Percentiles rank a stretch among this genome's conserved stretches.
These are phyloP conservation scores for Terrapene triunguis DNA, from an alignment of 2,113 vertebrate genomes.

Conservation along the genomic window DNA sequence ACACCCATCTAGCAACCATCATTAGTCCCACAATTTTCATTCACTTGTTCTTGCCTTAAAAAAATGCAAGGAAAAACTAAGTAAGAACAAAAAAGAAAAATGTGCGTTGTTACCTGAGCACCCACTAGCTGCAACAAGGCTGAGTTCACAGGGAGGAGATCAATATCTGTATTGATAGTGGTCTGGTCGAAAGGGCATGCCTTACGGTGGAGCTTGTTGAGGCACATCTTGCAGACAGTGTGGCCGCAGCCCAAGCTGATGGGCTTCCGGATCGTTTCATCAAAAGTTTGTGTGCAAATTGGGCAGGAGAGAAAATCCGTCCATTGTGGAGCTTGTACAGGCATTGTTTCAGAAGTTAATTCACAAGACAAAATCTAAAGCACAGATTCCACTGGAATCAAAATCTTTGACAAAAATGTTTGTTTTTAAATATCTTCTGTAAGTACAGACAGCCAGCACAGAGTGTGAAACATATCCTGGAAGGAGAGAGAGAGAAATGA, in stretches of 20 bases:
- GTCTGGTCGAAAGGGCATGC: conserved; percentile 99
- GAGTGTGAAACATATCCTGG: conserved; percentile 95
- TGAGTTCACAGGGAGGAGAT: conserved; percentile 97
- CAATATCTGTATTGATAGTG: conserved; percentile 97
- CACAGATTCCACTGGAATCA: conserved; percentile 99
- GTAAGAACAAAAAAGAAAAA: not conserved
- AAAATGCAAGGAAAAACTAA: not conserved
- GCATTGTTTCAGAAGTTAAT: conserved; percentile 92
- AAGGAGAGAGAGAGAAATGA: conserved; percentile 62
- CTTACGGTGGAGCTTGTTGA: conserved; percentile 99
- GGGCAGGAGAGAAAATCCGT: conserved; percentile 99
- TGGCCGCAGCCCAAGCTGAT: conserved; percentile 98
- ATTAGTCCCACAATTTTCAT: not conserved
- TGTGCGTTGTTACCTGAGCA: conserved; percentile 88
- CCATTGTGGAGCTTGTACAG: conserved; percentile 99
- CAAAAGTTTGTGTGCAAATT: conserved; percentile 99
- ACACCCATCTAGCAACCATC: not conserved
- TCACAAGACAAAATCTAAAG: conserved; percentile 87
- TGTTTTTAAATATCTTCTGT: conserved; percentile 93
- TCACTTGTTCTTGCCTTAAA: not conserved
- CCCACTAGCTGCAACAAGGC: conserved; percentile 95
- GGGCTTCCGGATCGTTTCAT: conserved; percentile 96
- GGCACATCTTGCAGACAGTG: conserved; percentile 99
- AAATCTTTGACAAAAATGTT: conserved; percentile 83
- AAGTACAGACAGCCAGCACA: conserved; percentile 96